phyloP scores from a whole-genome alignment of 2,888 invertebrate species.

The Trachelus iudaicus region DNA sequence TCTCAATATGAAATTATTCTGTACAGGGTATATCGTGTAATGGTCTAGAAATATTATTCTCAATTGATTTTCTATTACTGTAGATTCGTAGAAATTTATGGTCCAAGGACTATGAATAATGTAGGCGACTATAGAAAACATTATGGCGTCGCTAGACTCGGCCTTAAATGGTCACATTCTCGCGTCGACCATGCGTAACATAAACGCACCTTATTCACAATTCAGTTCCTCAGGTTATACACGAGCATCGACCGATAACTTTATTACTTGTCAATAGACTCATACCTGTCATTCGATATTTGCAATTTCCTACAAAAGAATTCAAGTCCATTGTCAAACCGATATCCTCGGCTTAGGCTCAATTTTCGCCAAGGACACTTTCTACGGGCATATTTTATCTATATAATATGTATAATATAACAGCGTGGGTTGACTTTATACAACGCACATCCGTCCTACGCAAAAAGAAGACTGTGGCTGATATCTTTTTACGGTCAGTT shows the following conservation, averaged over 20 bases:
- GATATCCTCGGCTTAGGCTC: neutral
- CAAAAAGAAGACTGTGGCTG: neutral
- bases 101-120: neutral
- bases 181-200: slow-evolving; percentile 29
- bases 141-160: slow-evolving; percentile 21
- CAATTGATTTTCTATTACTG: neutral
- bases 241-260: neutral
- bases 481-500: neutral
- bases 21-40: neutral
- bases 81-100: neutral
- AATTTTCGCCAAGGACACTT: neutral
- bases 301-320: neutral
- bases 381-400: too few relatives aligned
- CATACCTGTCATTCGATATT: neutral
- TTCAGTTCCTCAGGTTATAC: neutral
- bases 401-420: neutral
- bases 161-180: slow-evolving; percentile 48
- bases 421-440: neutral
- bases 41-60: neutral
- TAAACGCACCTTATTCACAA: slow-evolving; percentile 8
- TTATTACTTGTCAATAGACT: neutral
- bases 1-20: neutral
- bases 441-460: neutral
- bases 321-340: neutral
- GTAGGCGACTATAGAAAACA: slow-evolving; percentile 6